Base-by-base conservation (phyloP, 2,113 vertebrate species). In the Mungos mungo region DNA sequence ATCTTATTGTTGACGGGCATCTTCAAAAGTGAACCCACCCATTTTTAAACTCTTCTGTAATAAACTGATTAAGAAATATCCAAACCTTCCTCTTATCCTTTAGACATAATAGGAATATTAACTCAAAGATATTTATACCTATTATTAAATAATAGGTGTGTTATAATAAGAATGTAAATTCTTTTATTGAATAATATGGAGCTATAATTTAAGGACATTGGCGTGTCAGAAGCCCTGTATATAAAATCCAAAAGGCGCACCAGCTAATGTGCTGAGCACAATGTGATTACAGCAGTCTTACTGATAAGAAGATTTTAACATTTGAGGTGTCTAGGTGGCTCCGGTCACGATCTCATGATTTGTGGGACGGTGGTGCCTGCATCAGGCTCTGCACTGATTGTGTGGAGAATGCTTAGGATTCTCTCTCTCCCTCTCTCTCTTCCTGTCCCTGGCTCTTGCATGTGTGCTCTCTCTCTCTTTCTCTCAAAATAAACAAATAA, bases 1-100 rank as follows among this genome's bases (percentile, higher is more conserved):
- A 97, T 98, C 88, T 97, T 98, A 41, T 31, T 47, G 90, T 98
- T 99, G 86, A 98, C 82, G 41, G 97, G 96, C 80, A 97, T 97
- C 93, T 98, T 98, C 47, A 98, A 97, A 98, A 98, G 3, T 87
- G 96, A 77, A 47, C 27, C 41, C 7, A 77, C 27, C 27, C 41
- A 77, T 47, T 77, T 25, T 77, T 57, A 25, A 90, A 90, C n/a
- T 95, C 76, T 83, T 7, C 74, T 50, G 5, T 57, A 10, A 86
- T 82, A 19, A 90, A 57, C 21, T 82, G 14, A 68, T 83, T 77
- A 77, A 93, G 25, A 96, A 90, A 82, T 90, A 91, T 14, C 29
- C 15, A 94, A 90, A 54, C 11, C 10, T 85, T 54, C 45, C 21
- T 90, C 50, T 95, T 38, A 95, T 29, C 5, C 52, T 25, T 82